Evolutionary conservation across 2,888 invertebrate species (phyloP).

Genomic region (Chalcosyrphus nemorum): DNA sequence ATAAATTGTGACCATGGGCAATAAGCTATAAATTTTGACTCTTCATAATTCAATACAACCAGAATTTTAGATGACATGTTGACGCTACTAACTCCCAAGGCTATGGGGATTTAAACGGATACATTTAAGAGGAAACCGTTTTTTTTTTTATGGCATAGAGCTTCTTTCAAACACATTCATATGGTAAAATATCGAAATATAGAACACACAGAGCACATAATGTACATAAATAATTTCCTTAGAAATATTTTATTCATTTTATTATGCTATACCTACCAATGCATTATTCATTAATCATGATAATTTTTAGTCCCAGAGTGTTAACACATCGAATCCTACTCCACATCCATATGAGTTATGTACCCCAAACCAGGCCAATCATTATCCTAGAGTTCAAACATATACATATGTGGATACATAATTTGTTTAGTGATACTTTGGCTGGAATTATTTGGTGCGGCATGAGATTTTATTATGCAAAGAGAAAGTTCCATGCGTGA

Average conservation of each 20-base stretch:
- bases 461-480: background rate
- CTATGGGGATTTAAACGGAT: no score
- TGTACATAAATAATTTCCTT: background rate
- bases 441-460: background rate
- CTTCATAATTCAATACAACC: no score
- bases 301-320: background rate
- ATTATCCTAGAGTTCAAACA: background rate
- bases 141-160: no score
- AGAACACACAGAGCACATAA: no score
- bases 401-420: background rate
- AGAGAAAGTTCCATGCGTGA: background rate
- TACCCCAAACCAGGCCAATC: background rate
- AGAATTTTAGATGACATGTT: no score
- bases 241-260: background rate
- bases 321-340: no score
- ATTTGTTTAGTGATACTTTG: background rate
- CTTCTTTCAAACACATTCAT: no score
- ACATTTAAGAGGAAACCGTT: no score
- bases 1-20: no score
- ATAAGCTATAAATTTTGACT: no score
- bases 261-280: background rate
- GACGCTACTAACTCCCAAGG: no score
- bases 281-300: slow-evolving; percentile 3
- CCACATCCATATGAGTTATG: background rate
- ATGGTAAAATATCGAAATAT: no score